Conservation (phyloP, 2,888 invertebrate species). For the Ennomos fuscantarius region DNA sequence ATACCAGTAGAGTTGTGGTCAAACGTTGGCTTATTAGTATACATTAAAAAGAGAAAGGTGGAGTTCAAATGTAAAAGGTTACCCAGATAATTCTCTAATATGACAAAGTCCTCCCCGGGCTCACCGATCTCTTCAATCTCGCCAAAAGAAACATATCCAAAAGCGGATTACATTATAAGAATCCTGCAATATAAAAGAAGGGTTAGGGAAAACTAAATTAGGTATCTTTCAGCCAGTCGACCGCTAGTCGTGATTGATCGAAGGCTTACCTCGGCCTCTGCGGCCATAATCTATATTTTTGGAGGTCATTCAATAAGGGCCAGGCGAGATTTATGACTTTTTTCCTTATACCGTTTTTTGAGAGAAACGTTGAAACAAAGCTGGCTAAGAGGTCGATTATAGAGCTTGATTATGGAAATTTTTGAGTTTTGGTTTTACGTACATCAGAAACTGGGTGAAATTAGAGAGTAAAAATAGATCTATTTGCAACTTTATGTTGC, state of each 20-base stretch:
- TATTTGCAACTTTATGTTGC: background rate
- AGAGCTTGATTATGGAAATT: conserved; percentile 5
- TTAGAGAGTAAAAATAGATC: background rate
- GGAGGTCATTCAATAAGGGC: conserved; percentile 42
- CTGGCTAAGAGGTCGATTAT: conserved; percentile 13
- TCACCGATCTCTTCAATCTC: conserved; percentile 2
- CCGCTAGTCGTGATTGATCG: conserved; percentile 50
- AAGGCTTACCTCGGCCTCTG: conserved; percentile 43
- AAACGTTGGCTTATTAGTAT: no score
- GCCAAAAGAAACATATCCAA: conserved; percentile 15
- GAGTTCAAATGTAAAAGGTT: background rate
- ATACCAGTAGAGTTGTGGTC: no score
- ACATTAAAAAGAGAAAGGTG: background rate
- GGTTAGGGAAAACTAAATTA: conserved; percentile 48
- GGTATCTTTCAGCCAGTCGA: conserved; percentile 41
- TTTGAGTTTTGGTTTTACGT: conserved; percentile 2
- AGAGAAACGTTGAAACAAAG: conserved; percentile 28
- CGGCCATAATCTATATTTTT: conserved; percentile 41
- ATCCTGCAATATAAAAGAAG: conserved; percentile 39
- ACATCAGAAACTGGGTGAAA: conserved; percentile 2
- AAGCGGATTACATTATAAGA: conserved; percentile 28
- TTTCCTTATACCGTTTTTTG: conserved; percentile 30
- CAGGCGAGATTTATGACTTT: conserved; percentile 37
- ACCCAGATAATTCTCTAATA: background rate
- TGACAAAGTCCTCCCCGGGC: background rate